Conservation (phyloP, 2,888 invertebrate species). For the Xestoiulus laeticollis region DNA sequence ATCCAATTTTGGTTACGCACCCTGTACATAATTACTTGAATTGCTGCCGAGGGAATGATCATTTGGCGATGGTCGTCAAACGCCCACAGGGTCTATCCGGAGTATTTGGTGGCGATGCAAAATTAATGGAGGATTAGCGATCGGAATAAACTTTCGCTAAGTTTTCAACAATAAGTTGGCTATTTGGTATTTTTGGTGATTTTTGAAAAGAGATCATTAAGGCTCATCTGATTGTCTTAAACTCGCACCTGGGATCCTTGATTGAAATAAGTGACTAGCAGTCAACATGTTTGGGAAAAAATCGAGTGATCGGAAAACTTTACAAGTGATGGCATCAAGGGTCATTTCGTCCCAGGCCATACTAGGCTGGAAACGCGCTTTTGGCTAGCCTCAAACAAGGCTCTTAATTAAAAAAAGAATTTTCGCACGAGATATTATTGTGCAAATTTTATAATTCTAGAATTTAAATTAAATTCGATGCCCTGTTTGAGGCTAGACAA, state of each 20-base stretch:
- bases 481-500: too few species aligned
- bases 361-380: too few species aligned
- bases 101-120: too few species aligned
- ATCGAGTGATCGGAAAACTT: neutral
- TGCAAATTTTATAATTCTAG: too few species aligned
- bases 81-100: too few species aligned
- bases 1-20: neutral
- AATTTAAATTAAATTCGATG: too few species aligned
- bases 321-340: too few species aligned
- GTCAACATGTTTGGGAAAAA: neutral
- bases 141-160: neutral
- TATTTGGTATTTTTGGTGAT: too few species aligned
- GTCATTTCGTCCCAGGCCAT: too few species aligned
- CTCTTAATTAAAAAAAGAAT: too few species aligned
- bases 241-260: neutral
- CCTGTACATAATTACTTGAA: neutral
- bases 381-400: too few species aligned
- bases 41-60: neutral
- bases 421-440: too few species aligned
- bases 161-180: neutral
- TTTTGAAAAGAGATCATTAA: neutral
- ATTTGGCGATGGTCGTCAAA: neutral
- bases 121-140: neutral
- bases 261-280: neutral
- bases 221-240: neutral